Evolutionary conservation across 2,113 vertebrate genomes (phyloP).

Genomic region (Anoura caudifer): DNA sequence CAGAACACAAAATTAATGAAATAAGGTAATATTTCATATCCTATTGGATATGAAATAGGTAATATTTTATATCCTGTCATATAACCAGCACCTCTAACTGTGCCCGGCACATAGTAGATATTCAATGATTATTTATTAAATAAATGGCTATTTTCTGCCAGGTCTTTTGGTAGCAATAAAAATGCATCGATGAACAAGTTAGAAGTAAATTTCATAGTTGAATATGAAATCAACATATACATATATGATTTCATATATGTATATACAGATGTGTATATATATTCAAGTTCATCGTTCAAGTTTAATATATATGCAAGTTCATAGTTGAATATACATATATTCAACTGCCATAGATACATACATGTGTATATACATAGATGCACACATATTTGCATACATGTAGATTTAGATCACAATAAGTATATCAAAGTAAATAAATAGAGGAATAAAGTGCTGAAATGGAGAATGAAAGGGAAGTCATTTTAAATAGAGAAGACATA

Average conservation of each 20-base stretch:
- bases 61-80: neutral
- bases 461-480: neutral
- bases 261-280: too few relatives aligned
- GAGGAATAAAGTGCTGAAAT: neutral
- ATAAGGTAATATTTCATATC: too few relatives aligned
- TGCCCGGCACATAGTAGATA: neutral
- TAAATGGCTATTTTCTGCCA: neutral
- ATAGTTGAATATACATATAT: neutral
- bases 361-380: accelerated
- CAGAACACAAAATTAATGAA: neutral
- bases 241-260: too few relatives aligned
- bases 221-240: too few relatives aligned
- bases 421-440: neutral
- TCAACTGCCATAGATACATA: too few relatives aligned
- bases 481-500: neutral
- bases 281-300: too few relatives aligned
- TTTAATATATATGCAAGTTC: too few relatives aligned
- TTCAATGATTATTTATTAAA: neutral
- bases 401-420: neutral
- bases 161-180: neutral
- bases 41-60: too few relatives aligned
- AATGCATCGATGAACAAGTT: neutral
- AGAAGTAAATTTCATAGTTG: too few relatives aligned
- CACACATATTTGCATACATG: neutral
- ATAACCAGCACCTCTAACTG: neutral